A percentile compares a stretch with the other conserved stretches of the same genome.
Evolutionary conservation across 2,113 vertebrate species (phyloP).

Genomic region (Excalfactoria chinensis): DNA sequence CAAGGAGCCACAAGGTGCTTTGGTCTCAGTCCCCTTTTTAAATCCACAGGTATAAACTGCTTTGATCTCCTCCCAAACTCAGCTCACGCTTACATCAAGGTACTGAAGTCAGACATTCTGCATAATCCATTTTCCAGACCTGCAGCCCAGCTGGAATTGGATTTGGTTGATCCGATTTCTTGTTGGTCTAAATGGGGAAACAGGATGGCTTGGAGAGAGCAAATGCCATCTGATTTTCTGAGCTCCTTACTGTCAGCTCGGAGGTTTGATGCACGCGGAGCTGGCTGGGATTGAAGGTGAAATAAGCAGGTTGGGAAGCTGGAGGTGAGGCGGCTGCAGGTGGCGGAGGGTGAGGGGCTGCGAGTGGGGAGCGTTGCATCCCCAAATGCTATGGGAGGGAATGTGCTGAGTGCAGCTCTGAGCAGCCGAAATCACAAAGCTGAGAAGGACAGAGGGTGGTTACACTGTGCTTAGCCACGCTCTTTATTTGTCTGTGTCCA

Average conservation of each 20-base stretch:
- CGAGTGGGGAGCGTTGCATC: accelerated
- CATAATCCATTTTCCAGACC: conserved; percentile 58
- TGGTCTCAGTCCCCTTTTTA: background rate
- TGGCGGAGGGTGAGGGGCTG: no score
- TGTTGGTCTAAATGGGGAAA: conserved; percentile 31
- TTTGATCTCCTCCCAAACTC: conserved; percentile 8
- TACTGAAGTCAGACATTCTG: background rate
- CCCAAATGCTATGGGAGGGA: background rate
- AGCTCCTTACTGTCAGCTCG: background rate
- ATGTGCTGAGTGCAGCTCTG: background rate
- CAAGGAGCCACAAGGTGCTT: background rate
- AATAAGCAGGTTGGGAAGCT: background rate
- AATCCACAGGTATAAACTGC: background rate
- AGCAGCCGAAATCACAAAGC: background rate
- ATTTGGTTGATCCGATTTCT: conserved; percentile 71
- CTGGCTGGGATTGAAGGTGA: background rate
- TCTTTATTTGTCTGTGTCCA: accelerated
- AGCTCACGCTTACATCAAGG: background rate
- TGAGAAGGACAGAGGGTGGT: background rate
- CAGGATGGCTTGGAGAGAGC: background rate
- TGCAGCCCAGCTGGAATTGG: conserved; percentile 37
- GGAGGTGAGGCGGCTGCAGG: background rate
- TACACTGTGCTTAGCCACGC: accelerated
- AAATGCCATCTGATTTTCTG: background rate
- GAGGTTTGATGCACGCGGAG: background rate